Conservation (phyloP, 2,888 invertebrate genomes). For the Neoaliturus tenellus region DNA sequence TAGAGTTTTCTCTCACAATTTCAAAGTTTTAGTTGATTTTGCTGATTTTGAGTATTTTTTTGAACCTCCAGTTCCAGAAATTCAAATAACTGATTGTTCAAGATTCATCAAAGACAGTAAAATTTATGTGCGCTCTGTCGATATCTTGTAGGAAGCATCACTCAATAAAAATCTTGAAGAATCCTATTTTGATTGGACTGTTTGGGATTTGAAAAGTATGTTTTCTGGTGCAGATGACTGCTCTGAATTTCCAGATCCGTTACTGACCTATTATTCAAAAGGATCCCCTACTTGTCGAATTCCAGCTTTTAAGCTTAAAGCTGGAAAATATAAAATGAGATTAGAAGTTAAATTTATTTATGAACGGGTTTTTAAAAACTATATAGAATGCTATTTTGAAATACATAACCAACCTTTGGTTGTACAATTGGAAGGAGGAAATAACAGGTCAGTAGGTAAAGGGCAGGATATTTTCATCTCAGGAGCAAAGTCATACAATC, state of each 20-base stretch:
- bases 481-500: not conserved
- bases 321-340: not conserved
- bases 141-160: not conserved
- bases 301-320: not conserved
- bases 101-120: not conserved
- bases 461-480: not conserved
- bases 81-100: not conserved
- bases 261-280: not conserved
- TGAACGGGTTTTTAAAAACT: not conserved
- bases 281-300: not conserved
- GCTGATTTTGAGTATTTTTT: not conserved
- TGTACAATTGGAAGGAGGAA: not conserved
- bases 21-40: not conserved
- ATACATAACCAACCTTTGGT: not conserved
- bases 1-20: not conserved
- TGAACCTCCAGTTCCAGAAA: not conserved
- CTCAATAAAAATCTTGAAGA: not conserved
- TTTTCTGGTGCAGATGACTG: too few relatives aligned
- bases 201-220: too few relatives aligned
- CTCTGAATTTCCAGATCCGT: not conserved
- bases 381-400: not conserved
- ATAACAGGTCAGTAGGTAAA: not conserved
- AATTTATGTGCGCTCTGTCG: not conserved
- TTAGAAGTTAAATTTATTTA: not conserved
- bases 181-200: not conserved